phyloP scores from a whole-genome alignment of 1,140 invertebrate genomes.

The Musca domestica region DNA sequence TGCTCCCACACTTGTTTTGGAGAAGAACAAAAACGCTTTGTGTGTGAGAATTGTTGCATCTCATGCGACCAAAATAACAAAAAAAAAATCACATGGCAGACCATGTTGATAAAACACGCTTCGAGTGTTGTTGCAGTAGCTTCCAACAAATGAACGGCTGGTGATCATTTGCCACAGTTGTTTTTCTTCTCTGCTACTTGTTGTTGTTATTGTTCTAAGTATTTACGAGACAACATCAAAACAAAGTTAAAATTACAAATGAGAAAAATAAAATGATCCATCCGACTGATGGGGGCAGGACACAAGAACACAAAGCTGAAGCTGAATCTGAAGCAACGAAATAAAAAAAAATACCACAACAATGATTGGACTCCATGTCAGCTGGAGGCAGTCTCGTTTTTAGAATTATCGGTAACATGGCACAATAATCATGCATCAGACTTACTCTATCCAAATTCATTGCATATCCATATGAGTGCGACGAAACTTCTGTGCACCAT shows the following conservation, averaged over 20 bases:
- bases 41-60: background rate
- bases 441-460: no score
- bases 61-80: background rate
- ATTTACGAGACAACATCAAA: background rate
- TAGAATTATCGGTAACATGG: constrained; percentile 19
- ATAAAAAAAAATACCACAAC: no score
- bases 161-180: no score
- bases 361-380: constrained; percentile 17
- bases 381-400: constrained; percentile 20
- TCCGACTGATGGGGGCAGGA: background rate
- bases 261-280: background rate
- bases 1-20: constrained; percentile 17
- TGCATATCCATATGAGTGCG: no score
- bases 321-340: background rate
- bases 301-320: background rate
- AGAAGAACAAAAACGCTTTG: background rate
- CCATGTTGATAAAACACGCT: no score
- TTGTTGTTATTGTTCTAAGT: no score
- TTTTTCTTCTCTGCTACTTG: no score
- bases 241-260: background rate
- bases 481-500: no score
- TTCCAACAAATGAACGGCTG: no score
- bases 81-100: background rate
- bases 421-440: no score
- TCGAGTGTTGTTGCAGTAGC: no score